A percentile compares a stretch with the other conserved stretches of the same genome.
Conservation (phyloP, 2,888 invertebrate species). For the Rotaria sp. region DNA sequence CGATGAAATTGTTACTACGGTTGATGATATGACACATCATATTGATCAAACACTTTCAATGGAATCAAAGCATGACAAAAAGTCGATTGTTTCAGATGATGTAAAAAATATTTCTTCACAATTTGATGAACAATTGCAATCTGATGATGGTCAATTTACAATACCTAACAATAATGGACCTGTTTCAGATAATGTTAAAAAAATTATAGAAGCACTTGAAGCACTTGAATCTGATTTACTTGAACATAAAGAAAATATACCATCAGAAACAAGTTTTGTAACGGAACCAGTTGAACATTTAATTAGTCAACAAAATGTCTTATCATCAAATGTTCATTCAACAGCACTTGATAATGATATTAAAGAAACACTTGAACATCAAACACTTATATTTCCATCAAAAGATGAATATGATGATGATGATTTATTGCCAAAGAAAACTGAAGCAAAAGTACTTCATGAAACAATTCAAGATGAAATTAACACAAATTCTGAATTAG, state of each 20-base stretch:
- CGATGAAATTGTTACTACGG: neutral
- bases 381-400: neutral
- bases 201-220: neutral
- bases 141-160: no score
- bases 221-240: neutral
- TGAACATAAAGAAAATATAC: neutral
- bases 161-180: neutral
- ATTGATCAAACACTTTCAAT: neutral
- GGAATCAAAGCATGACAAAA: neutral
- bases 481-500: neutral
- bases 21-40: slow-evolving; percentile 3
- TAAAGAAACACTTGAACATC: neutral
- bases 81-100: neutral
- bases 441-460: neutral
- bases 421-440: neutral
- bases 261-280: neutral
- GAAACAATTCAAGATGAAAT: neutral
- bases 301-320: neutral
- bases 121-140: neutral
- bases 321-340: neutral
- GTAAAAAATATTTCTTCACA: neutral
- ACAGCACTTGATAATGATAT: neutral
- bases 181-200: neutral
- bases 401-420: neutral
- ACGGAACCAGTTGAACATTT: neutral